These are phyloP conservation scores for Gymnogyps californianus DNA, from an alignment of 2,113 vertebrate species.

Conservation along the genomic window DNA sequence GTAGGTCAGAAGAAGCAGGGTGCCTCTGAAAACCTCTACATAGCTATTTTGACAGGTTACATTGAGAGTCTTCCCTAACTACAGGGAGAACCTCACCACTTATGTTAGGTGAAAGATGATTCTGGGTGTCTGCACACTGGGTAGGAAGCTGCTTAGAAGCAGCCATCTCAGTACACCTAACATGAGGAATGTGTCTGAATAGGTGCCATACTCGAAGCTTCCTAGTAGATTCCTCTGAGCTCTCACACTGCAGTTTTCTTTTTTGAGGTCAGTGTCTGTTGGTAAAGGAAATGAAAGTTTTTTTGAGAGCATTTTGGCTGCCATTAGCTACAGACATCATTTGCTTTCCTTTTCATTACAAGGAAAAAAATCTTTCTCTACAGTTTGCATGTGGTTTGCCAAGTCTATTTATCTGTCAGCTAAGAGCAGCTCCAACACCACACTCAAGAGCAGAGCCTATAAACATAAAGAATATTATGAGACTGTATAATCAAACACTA, in stretches of 20 bases:
- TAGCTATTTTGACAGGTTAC: not conserved
- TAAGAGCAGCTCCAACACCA: not conserved
- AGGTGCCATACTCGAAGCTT: not conserved
- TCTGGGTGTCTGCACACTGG: not conserved
- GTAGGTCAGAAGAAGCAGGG: not conserved
- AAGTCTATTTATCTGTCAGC: not conserved
- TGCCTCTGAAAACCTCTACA: not conserved
- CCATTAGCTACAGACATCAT: not conserved
- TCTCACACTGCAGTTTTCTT: not conserved
- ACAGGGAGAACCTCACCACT: not conserved
- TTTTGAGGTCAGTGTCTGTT: not conserved
- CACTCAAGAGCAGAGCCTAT: not conserved
- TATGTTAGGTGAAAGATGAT: not conserved
- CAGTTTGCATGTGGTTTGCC: not conserved
- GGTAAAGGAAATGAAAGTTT: not conserved
- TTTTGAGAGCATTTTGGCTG: not conserved
- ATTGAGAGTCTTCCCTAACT: not conserved
- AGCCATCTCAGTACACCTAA: not conserved
- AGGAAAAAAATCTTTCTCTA: not conserved
- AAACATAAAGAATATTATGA: not conserved
- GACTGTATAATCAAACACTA: not conserved
- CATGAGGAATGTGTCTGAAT: not conserved
- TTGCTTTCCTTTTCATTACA: not conserved
- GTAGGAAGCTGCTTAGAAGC: not conserved
- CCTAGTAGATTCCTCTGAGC: not conserved